A percentile compares a stretch with the other conserved stretches of the same genome.
Evolutionary conservation across 2,888 invertebrate species (phyloP).

Genomic region (Agrochola circellaris): DNA sequence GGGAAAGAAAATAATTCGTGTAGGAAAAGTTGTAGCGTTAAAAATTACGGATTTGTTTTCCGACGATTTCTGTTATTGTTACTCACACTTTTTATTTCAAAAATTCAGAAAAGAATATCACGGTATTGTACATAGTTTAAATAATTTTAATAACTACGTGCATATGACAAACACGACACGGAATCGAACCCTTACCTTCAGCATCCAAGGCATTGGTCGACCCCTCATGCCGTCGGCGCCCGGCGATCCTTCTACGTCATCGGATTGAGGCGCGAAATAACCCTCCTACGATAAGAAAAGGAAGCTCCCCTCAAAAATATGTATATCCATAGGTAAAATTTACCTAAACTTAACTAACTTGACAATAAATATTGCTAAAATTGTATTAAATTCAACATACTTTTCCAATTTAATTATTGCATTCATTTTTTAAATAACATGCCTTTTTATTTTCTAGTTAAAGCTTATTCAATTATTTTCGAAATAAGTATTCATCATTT

Average conservation of each 20-base stretch:
- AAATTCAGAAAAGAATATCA: too few species aligned
- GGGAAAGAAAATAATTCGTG: slow-evolving; percentile 2
- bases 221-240: slow-evolving; percentile 71
- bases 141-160: slow-evolving; percentile 37
- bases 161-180: slow-evolving; percentile 49
- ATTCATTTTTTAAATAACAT: slow-evolving; percentile 11
- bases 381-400: not conserved
- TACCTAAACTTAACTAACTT: slow-evolving; percentile 49
- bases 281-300: slow-evolving; percentile 76
- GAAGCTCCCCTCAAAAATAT: slow-evolving; percentile 73
- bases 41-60: not conserved
- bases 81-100: too few species aligned
- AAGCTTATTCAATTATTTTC: slow-evolving; percentile 12
- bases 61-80: too few species aligned
- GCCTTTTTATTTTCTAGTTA: slow-evolving; percentile 14
- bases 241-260: slow-evolving; percentile 72
- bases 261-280: slow-evolving; percentile 76
- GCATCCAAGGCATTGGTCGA: slow-evolving; percentile 79
- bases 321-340: slow-evolving; percentile 61
- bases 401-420: slow-evolving; percentile 1
- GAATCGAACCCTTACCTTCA: slow-evolving; percentile 74
- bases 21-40: not conserved
- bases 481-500: slow-evolving; percentile 15
- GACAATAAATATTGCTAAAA: slow-evolving; percentile 19
- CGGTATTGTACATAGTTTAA: too few species aligned